phyloP scores from a whole-genome alignment of 2,888 invertebrate species.

The Phragmatobia fuliginosa region DNA sequence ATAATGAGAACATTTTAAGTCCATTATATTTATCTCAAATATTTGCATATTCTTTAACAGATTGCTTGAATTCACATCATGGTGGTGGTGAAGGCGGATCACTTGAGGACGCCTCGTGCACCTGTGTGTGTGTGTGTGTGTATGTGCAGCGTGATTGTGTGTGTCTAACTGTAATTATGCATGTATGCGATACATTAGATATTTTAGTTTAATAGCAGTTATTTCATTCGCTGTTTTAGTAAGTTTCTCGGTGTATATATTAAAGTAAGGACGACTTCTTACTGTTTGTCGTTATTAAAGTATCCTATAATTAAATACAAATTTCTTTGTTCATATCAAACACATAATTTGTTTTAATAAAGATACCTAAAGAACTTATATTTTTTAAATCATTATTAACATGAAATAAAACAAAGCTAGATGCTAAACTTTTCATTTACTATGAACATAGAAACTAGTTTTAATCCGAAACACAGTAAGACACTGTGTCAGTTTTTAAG shows the following conservation, averaged over 20 bases:
- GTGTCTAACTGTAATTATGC: conserved; percentile 50
- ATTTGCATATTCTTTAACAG: conserved; percentile 57
- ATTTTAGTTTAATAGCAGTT: conserved; percentile 52
- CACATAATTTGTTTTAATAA: background rate
- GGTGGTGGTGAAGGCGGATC: conserved; percentile 80
- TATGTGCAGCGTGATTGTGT: conserved; percentile 53
- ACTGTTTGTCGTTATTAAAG: conserved; percentile 3
- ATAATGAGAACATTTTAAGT: background rate
- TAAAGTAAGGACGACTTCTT: conserved; percentile 31
- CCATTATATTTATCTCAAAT: conserved; percentile 32
- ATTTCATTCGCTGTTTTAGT: conserved; percentile 46
- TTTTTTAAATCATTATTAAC: background rate
- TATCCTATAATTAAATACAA: background rate
- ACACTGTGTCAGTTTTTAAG: conserved; percentile 39
- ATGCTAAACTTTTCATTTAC: conserved; percentile 8
- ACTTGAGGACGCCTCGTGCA: conserved; percentile 69
- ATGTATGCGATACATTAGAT: conserved; percentile 55
- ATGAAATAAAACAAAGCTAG: conserved; percentile 8
- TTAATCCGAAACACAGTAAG: conserved; percentile 29
- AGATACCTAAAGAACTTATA: no score
- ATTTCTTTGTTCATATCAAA: background rate
- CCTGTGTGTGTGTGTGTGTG: conserved; percentile 57
- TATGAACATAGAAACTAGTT: conserved; percentile 12
- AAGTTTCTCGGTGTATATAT: conserved; percentile 32
- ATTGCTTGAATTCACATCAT: conserved; percentile 79